Base-by-base conservation (phyloP, 2,113 vertebrate genomes). In the Siniperca knerii region DNA sequence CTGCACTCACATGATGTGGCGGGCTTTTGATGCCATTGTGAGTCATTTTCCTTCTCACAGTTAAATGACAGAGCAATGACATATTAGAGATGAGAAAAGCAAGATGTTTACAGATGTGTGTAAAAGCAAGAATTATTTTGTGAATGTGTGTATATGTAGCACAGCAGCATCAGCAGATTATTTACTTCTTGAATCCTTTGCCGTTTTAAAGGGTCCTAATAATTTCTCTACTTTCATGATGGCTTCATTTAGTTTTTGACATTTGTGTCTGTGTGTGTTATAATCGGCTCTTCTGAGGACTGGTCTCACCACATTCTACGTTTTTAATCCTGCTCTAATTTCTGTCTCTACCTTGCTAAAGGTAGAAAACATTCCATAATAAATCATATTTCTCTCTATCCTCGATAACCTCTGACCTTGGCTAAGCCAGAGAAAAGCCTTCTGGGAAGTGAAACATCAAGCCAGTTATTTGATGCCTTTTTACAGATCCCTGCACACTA, bases 371-470 rank as follows among this genome's bases (percentile, higher is more conserved):
- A 87, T 68, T 57, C 54, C 37, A 35, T 52, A 72, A 48, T 83
- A 88, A 92, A 87, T 91, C 89, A 87, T 90, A 76, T 92, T 91
- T 88, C 84, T 77, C 72, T 85, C 71, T 69, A 62, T 90, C 78
- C 86, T 48, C 0, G 83, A 92, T 93, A 91, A 93, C 92, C 92
- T 91, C 71, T 91, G 84, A 92, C 92, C 83, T 90, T 85, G 82
- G 70, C 75, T 86, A 81, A 92, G 84, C 79, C 78, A 48, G 84
- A 90, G 79, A 89, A 83, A 90, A 87, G 88, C 64, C 85, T 72
- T 83, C 61, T 89, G 90, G 91, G 85, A 91, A 89, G 87, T 90
- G 89, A 88, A 92, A 94, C 37, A 83, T 16, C 33, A 89, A 91
- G 89, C 84, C 65, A 77, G 91, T 86, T 89, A 88, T 88, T 89